Evolutionary conservation across 2,797 vertebrate genomes (phyloP), one percentile per base, ranked within the genome.

Genomic region (Coranthus polyacanthus): DNA sequence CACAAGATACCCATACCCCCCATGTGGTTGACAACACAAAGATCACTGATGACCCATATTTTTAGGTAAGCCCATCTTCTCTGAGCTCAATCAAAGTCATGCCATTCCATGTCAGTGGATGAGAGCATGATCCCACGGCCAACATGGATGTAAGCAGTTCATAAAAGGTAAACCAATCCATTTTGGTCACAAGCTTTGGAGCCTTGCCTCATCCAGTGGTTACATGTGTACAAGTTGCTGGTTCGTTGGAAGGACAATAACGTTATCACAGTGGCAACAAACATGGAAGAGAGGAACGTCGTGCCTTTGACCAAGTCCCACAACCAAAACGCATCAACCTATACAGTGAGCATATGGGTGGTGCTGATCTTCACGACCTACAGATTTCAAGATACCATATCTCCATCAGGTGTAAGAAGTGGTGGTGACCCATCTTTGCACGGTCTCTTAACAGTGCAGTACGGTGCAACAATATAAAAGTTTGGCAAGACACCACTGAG

Each of bases 91-190:
- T 10, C 20, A 50, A 37, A 43, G 12, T 41, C 3, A 21, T 54
- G 39, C 38, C 58, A 63, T 73, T 21, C 43, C 39, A 24, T 58
- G 21, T 63, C 41, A 47, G 34, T 58, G 17, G 42, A 69, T 26
- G 18, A 69, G 29, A 61, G 53, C 47, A 62, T 47, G 34, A 20
- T 50, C 8, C 13, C 43, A 39, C 51, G 51, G 37, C 34, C 12
- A 22, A 17, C 36, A 56, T 54, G 29, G 63, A 34, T 68, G 44
- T 16, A 68, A 75, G 2, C 52, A 47, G 46, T 62, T 60, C 16
- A 50, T 43, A 3, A 55, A 16, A 34, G 54, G 32, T 0, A 66
- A 66, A 66, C 46, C 69, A 32, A 65, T 66, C 3, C 7, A 10
- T 3, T 58, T 49, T 21, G 55, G 63, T 41, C 44, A 37, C 12